phyloP scores from a whole-genome alignment of 1,140 invertebrate genomes.

The Brachionus rubens region DNA sequence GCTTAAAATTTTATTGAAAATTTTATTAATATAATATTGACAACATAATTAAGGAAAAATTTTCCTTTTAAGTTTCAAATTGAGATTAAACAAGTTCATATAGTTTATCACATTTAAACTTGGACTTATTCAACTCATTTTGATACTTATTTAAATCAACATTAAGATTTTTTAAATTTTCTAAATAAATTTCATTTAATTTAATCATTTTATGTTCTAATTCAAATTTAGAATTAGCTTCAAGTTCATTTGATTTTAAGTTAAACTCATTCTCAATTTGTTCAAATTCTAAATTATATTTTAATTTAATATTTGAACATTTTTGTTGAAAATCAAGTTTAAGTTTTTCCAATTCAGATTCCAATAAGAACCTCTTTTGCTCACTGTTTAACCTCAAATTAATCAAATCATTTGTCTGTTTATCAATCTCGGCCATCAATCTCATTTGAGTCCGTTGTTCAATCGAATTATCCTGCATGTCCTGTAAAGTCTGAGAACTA shows the following conservation, averaged over 20 bases:
- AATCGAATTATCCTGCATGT: conserved; percentile 55
- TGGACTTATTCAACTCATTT: conserved; percentile 3
- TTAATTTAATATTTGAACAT: not conserved
- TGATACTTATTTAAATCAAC: conserved; percentile 52
- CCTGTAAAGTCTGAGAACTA: conserved; percentile 52
- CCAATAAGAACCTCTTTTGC: conserved; percentile 49
- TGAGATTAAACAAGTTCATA: not conserved
- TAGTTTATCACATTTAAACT: not conserved
- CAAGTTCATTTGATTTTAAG: not conserved
- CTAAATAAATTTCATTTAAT: conserved; percentile 47
- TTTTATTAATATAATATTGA: no score
- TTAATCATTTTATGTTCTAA: conserved; percentile 47
- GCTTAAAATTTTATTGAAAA: no score
- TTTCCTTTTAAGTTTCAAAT: no score
- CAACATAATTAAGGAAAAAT: no score
- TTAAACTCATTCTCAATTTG: not conserved
- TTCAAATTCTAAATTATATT: conserved; percentile 29
- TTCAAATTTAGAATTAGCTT: not conserved
- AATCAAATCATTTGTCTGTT: conserved; percentile 51
- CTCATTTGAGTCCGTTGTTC: conserved; percentile 53
- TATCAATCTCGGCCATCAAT: conserved; percentile 52
- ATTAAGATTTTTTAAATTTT: conserved; percentile 48
- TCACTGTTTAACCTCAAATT: conserved; percentile 51
- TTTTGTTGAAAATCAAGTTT: conserved; percentile 3
- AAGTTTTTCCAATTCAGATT: not conserved